phyloP scores from a whole-genome alignment of 2,113 vertebrate species.

The Bucco capensis region DNA sequence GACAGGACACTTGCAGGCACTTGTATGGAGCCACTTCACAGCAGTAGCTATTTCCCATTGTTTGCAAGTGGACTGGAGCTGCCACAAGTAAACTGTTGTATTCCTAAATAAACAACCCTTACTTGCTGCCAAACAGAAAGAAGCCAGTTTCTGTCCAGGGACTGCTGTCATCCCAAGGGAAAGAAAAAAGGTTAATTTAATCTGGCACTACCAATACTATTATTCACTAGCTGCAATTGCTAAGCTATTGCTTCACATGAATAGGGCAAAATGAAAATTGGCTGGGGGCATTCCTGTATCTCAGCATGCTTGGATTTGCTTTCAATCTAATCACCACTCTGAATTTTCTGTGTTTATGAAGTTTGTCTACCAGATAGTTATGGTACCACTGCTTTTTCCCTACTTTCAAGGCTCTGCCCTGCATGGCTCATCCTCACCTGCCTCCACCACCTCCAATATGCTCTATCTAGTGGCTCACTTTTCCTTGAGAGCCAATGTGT shows the following conservation, averaged over 20 bases:
- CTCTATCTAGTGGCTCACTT: neutral
- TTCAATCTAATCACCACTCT: neutral
- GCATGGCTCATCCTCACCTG: neutral
- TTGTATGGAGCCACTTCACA: neutral
- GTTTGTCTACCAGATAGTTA: neutral
- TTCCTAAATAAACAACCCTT: conserved; percentile 14
- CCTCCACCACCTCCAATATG: neutral
- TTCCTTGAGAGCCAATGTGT: neutral
- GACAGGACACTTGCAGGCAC: neutral
- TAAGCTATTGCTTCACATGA: conserved; percentile 35
- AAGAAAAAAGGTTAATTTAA: conserved; percentile 10
- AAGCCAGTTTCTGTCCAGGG: neutral
- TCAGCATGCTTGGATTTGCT: neutral
- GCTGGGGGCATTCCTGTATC: neutral
- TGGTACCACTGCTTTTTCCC: neutral
- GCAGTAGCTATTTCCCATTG: neutral
- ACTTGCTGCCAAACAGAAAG: neutral
- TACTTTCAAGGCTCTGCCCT: neutral
- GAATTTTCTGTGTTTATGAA: neutral
- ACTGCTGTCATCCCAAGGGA: neutral
- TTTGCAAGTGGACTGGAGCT: neutral
- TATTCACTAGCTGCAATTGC: conserved; percentile 6
- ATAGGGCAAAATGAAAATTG: conserved; percentile 54
- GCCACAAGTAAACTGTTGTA: neutral
- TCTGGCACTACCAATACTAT: conserved; percentile 1